Conservation (phyloP, 2,888 invertebrate genomes). For the Drosophila setosimentum region DNA sequence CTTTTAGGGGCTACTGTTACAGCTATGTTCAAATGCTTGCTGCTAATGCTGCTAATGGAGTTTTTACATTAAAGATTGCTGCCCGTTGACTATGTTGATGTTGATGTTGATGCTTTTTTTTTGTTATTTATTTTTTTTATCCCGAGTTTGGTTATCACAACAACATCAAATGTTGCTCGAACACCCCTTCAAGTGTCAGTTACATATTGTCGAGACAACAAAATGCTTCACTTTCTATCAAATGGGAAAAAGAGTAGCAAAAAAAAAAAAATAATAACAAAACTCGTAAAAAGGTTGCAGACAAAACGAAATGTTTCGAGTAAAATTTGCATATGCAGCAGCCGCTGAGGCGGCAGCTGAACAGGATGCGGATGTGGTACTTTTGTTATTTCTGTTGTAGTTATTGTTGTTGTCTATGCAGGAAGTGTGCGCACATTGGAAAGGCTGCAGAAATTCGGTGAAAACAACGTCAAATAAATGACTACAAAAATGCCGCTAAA, state of each 20-base stretch:
- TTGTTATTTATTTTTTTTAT: conserved; percentile 11
- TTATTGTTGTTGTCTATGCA: conserved; percentile 71
- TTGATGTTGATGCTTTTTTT: conserved; percentile 20
- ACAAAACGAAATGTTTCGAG: conserved; percentile 49
- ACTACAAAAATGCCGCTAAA: conserved; percentile 69
- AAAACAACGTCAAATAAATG: conserved; percentile 63
- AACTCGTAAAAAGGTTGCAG: conserved; percentile 73
- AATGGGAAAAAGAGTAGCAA: conserved; percentile 42
- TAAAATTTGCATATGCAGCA: conserved; percentile 74
- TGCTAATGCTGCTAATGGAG: conserved; percentile 72
- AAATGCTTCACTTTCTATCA: conserved; percentile 72
- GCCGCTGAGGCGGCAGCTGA: conserved; percentile 45
- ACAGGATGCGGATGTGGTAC: conserved; percentile 65
- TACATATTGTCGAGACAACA: conserved; percentile 79
- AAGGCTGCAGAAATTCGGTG: conserved; percentile 51
- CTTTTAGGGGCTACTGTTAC: conserved; percentile 41
- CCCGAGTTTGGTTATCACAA: conserved; percentile 60
- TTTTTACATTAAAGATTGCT: conserved; percentile 74
- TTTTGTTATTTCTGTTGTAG: conserved; percentile 35
- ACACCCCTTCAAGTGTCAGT: conserved; percentile 80
- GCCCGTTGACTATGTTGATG: conserved; percentile 35
- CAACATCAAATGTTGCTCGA: conserved; percentile 73
- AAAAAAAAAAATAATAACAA: conserved; percentile 24
- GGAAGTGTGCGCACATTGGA: conserved; percentile 71
- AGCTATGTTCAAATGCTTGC: conserved; percentile 36